Evolutionary conservation across 2,113 vertebrate species (phyloP), one percentile per base, ranked within the genome.

Genomic region (Sporophila hypoxantha): DNA sequence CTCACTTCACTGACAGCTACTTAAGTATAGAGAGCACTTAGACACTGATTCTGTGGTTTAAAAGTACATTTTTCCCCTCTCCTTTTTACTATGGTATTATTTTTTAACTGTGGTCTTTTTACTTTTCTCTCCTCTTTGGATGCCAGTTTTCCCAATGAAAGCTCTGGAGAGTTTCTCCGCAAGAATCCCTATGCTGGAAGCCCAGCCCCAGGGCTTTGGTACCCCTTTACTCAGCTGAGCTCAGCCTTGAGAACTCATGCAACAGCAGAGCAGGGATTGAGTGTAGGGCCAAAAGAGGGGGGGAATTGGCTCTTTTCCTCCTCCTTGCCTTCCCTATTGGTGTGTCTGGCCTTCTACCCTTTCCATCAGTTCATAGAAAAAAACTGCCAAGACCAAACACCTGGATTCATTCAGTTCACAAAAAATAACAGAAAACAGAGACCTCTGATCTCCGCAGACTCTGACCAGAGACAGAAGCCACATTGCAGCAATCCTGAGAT

Each of bases 201-300:
- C 14, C 14, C 34, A 68, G 23, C 4, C 10, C 20, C 36, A 76
- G 5, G 46, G 12, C 14, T 76, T 64, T 64, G 8, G 14, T 55
- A 34, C 0, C 10, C 16, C 27, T 64, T 79, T 34, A 52, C 8
- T 39, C 23, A 61, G 13, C 25, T 56, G 29, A 62, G 15, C 9
- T 52, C 22, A 76, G 17, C 7, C 23, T 30, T 42, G 7, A 57
- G 7, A 79, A 3, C 21, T 67, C 37, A 15, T 8, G 16, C 8
- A 34, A 27, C 21, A 88, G 17, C 27, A 76, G 27, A 47, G 12
- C 5, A 3, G 21, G 21, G 20, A 66, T 37, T 23, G 22, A 29
- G 12, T 0, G 0, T 34, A 10, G 7, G 23, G 17, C 42, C 42
- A 47, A 32, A 30, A 46, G 30, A 52, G 21, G 7, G 3, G 10